Evolutionary conservation across 2,797 vertebrate species (phyloP), one percentile per base, ranked within the genome.

Genomic region (Coluber constrictor): DNA sequence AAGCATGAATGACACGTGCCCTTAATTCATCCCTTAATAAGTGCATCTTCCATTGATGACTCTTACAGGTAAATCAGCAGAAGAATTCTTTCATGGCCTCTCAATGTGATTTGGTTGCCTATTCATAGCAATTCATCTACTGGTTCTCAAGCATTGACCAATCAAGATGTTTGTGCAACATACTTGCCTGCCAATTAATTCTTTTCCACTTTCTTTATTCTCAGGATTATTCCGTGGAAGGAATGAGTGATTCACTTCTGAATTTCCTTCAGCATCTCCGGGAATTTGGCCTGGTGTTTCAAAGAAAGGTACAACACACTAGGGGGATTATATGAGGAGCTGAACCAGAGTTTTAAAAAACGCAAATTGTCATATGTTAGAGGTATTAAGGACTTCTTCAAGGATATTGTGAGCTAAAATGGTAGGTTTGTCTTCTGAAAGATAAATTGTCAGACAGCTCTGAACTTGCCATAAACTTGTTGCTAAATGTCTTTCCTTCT

Each of bases 141-240:
- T 27, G 9, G 32, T 29, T 7, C 43, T 43, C 20, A 66, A 23
- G 1, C 13, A 15, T 16, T 90, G 63, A 74, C 8, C 47, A 29
- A 59, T 87, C 61, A 47, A 87, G 12, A n/a, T 2, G 9, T 57
- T 8, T 0, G 5, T 7, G 37, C 37, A 83, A 47, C 1, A 3
- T 18, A 0, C 5, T 0, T 55, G 15, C 16, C 18, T 27, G 10
- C 47, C 9, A 57, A 6, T 11, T 16, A 20, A 20, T 25, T 16
- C n/a, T 87, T 55, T n/a, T 70, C 70, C 59, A 47, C 13, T 74
- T 79, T 59, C n/a, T n/a, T 87, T 59, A 86, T 92, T 56, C 47
- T 37, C 88, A 99, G 99, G 99, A 99, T 95, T 99, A 99, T 96
- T 99, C 99, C 0, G 99, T 99, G 94, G 99, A 99, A 95, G 98